Percentiles rank a stretch among this genome's conserved stretches.
Evolutionary conservation across 2,797 vertebrate genomes (phyloP).

Genomic region (Sparus aurata): DNA sequence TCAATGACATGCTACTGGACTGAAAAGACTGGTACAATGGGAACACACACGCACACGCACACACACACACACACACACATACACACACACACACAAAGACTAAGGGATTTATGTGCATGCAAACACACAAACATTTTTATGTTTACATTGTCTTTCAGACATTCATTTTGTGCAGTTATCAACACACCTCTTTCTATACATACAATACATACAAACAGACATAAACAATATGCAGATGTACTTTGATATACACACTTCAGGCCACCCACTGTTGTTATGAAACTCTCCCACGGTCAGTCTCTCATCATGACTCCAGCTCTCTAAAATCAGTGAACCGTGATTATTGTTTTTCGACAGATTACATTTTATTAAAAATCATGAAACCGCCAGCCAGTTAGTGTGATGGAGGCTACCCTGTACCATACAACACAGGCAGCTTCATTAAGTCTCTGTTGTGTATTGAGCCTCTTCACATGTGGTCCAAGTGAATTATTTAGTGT

Average conservation of each 20-base stretch:
- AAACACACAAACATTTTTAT: background rate
- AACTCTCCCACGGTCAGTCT: constrained; percentile 40
- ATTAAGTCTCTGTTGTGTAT: constrained; percentile 20
- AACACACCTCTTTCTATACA: background rate
- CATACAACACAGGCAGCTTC: background rate
- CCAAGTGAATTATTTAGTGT: constrained; percentile 72
- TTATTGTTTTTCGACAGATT: background rate
- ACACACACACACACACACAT: too few relatives aligned
- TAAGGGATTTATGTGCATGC: background rate
- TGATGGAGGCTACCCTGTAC: background rate
- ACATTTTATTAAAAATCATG: background rate
- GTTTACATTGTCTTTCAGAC: background rate
- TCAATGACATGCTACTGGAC: constrained; percentile 73
- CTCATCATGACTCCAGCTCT: constrained; percentile 44
- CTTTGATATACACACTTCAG: constrained; percentile 2
- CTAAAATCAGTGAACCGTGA: constrained; percentile 9
- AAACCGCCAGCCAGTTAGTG: background rate
- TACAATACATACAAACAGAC: background rate
- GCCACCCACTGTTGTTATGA: constrained; percentile 45
- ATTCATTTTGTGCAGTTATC: background rate
- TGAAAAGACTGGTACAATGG: constrained; percentile 56
- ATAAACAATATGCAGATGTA: background rate
- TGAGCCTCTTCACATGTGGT: constrained; percentile 32
- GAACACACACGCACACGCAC: constrained; percentile 12
- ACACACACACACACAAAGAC: background rate